Conservation (phyloP, 2,888 invertebrate genomes). For the Lordiphosa andalusiaca region DNA sequence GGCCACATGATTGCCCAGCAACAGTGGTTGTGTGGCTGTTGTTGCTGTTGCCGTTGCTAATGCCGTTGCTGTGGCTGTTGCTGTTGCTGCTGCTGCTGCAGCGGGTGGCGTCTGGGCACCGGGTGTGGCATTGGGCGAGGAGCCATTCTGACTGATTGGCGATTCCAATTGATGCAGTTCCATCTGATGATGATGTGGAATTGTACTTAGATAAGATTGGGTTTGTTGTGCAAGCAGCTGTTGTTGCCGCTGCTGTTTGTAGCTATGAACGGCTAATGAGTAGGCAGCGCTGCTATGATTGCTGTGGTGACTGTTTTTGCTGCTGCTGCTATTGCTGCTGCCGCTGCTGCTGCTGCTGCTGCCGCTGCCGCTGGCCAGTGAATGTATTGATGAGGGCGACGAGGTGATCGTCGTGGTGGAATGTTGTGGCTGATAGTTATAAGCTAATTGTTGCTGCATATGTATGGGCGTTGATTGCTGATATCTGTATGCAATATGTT, state of each 20-base stretch:
- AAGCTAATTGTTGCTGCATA: slow-evolving; percentile 51
- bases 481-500: slow-evolving; percentile 47
- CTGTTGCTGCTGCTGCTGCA: slow-evolving; percentile 25
- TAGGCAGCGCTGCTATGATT: slow-evolving; percentile 20
- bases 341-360: slow-evolving; percentile 39
- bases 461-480: slow-evolving; percentile 53
- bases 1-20: slow-evolving; percentile 38
- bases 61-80: slow-evolving; percentile 24
- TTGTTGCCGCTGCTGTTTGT: slow-evolving; percentile 36
- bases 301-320: slow-evolving; percentile 38
- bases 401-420: slow-evolving; percentile 53
- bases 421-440: slow-evolving; percentile 59
- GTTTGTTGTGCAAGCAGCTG: slow-evolving; percentile 31
- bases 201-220: slow-evolving; percentile 56
- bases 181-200: slow-evolving; percentile 60
- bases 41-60: slow-evolving; percentile 27
- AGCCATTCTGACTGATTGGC: slow-evolving; percentile 52
- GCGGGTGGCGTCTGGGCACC: slow-evolving; percentile 43
- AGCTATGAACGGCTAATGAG: slow-evolving; percentile 10
- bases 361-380: slow-evolving; percentile 42
- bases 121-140: slow-evolving; percentile 47
- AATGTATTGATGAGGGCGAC: slow-evolving; percentile 55
- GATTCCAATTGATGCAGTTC: slow-evolving; percentile 39
- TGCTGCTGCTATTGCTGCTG: slow-evolving; percentile 54
- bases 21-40: slow-evolving; percentile 26